These are phyloP conservation scores for Nebria salina DNA, from an alignment of 2,888 invertebrate species.

Conservation along the genomic window DNA sequence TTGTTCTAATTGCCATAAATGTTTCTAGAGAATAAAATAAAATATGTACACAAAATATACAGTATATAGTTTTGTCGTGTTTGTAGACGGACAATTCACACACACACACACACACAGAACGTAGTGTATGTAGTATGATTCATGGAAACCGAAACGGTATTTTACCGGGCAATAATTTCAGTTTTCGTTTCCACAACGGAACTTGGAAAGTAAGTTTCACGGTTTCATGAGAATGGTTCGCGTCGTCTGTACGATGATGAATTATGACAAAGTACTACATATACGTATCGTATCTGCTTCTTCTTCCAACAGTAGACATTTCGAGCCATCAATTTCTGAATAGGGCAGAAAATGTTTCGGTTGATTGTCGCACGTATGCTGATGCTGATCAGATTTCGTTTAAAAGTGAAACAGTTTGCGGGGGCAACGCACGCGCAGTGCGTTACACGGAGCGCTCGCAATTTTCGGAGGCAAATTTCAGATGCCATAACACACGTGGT, in stretches of 20 bases:
- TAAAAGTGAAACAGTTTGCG: not conserved
- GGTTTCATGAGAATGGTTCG: slow-evolving; percentile 52
- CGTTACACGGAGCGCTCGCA: slow-evolving; percentile 52
- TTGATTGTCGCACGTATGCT: not conserved
- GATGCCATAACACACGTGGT: slow-evolving; percentile 49
- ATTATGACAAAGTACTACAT: slow-evolving; percentile 23
- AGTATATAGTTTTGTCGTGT: not conserved
- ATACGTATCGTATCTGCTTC: not conserved
- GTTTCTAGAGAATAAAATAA: not conserved
- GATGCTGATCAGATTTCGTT: not conserved
- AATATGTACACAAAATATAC: not conserved
- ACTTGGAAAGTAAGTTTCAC: slow-evolving; percentile 59
- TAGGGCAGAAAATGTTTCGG: not conserved
- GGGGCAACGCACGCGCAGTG: not conserved
- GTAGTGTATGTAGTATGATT: slow-evolving; percentile 4
- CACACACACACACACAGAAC: not conserved
- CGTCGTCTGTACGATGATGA: slow-evolving; percentile 16
- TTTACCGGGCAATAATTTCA: slow-evolving; percentile 59
- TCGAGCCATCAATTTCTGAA: not conserved
- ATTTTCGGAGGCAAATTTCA: slow-evolving; percentile 51
- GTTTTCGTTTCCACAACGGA: slow-evolving; percentile 60
- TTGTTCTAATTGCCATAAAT: not conserved
- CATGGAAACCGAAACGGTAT: slow-evolving; percentile 53
- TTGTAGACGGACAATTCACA: not conserved
- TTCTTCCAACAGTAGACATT: not conserved